Base-by-base conservation (phyloP, 2,797 vertebrate species). In the Sternotherus odoratus region DNA sequence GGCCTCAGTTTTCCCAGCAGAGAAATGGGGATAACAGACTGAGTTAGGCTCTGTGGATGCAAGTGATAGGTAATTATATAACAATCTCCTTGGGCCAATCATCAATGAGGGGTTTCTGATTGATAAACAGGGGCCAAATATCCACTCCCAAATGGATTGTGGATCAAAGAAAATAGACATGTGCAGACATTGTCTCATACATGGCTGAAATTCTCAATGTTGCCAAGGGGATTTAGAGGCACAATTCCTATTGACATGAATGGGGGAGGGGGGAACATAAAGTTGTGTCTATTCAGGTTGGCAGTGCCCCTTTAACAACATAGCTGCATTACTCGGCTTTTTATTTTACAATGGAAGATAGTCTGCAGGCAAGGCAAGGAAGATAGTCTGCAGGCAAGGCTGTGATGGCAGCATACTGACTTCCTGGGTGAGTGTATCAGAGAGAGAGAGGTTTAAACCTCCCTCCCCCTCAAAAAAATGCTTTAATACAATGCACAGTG, bases 211-310 rank as follows among this genome's bases (percentile, higher is more conserved):
- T 36, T 36, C n/a, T 23, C 43, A 66, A 77, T 89, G 79, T 77
- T 84, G 66, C 74, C 87, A 60, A 81, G 74, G 77, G 79, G 86
- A 88, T 66, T 93, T 77, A 49, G 82, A 86, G 54, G 74, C 89
- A 77, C 50, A 6, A 1, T 85, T 95, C 82, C 87, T 92, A 88
- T 93, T 57, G 57, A 93, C 95, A 84, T 23, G 7, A 28, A 46
- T 17, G 33, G 39, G 24, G 69, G 12, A 46, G 39, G 39, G 46
- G 6, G 13, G 36, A 46, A 26, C 12, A 7, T 74, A 13, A 43
- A 46, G 63, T 23, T 66, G n/a, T 66, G n/a, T 30, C 56, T 69
- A 21, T 69, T 66, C 4, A 39, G 33, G n/a, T 16, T 26, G 43
- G 43, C 12, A 16, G 24, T 8, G 39, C 8, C 72, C 48, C 90